Conservation (phyloP, 2,797 vertebrate genomes). For the Ficedula albicollis region DNA sequence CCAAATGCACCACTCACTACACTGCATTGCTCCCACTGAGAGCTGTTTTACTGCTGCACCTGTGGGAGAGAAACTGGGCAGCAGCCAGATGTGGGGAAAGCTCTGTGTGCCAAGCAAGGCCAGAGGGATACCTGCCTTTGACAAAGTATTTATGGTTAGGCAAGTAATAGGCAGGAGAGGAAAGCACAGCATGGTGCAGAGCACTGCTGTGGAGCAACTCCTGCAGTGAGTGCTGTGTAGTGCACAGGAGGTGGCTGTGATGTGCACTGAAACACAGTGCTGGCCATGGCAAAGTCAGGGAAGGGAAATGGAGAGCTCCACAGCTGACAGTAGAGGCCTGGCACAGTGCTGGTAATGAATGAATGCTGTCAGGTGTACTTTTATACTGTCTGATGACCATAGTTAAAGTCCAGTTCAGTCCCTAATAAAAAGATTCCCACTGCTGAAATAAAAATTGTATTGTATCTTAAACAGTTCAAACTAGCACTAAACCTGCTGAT, state of each 20-base stretch:
- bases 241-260: not conserved
- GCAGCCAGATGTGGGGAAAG: fast-evolving
- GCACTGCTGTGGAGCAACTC: fast-evolving
- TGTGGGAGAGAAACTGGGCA: not conserved
- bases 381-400: not conserved
- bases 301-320: not conserved
- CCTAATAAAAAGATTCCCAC: not conserved
- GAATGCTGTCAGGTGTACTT: not conserved
- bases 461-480: not conserved
- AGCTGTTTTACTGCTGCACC: not conserved
- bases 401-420: not conserved
- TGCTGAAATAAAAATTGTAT: not conserved
- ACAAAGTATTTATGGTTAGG: not conserved
- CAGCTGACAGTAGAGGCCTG: not conserved
- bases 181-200: not conserved
- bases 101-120: not conserved
- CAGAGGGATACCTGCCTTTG: not conserved
- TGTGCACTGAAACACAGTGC: not conserved
- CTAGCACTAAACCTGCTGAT: not conserved
- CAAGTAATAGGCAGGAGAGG: not conserved
- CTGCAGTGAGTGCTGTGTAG: not conserved
- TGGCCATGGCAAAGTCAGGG: not conserved
- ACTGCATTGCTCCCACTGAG: fast-evolving
- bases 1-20: not conserved
- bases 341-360: not conserved